A percentile compares a stretch with the other conserved stretches of the same genome.
phyloP scores from a whole-genome alignment of 1,140 invertebrate genomes.

The Carposina sasakii region DNA sequence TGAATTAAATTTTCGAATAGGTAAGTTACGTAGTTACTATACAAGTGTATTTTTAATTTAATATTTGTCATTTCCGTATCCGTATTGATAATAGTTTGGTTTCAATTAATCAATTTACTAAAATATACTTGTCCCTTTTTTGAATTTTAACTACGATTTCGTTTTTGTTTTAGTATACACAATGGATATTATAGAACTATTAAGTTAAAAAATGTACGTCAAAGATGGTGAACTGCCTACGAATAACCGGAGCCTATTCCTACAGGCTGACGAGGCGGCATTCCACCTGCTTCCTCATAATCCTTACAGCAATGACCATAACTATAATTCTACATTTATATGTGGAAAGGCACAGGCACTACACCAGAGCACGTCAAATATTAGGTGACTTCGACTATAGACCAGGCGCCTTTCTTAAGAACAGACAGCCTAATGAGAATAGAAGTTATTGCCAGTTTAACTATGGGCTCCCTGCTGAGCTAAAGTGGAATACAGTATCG shows the following conservation, averaged over 20 bases:
- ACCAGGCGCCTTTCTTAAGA: constrained; percentile 73
- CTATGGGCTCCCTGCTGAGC: constrained; percentile 73
- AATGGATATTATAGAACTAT: too few species aligned
- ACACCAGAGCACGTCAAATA: constrained; percentile 18
- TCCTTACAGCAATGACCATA: constrained; percentile 39
- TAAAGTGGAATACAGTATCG: constrained; percentile 68
- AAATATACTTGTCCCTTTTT: too few species aligned
- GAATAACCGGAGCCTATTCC: constrained; percentile 53
- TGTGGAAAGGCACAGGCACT: constrained; percentile 39
- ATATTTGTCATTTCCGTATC: too few species aligned
- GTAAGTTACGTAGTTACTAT: too few species aligned
- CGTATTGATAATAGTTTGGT: too few species aligned
- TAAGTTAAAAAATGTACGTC: too few species aligned
- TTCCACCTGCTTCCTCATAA: constrained; percentile 44
- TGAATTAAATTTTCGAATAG: too few species aligned
- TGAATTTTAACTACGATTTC: too few species aligned
- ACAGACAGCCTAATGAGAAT: constrained; percentile 66
- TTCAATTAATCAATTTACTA: too few species aligned
- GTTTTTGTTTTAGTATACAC: too few species aligned
- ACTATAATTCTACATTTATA: constrained; percentile 49
- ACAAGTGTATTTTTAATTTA: too few species aligned
- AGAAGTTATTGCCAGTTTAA: constrained; percentile 76
- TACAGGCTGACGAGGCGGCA: constrained; percentile 47
- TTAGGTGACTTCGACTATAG: constrained; percentile 58
- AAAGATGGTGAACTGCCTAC: constrained; percentile 62